Percentiles rank a stretch among this genome's conserved stretches.
Evolutionary conservation across 2,797 vertebrate species (phyloP).

Genomic region (Salarias fasciatus): DNA sequence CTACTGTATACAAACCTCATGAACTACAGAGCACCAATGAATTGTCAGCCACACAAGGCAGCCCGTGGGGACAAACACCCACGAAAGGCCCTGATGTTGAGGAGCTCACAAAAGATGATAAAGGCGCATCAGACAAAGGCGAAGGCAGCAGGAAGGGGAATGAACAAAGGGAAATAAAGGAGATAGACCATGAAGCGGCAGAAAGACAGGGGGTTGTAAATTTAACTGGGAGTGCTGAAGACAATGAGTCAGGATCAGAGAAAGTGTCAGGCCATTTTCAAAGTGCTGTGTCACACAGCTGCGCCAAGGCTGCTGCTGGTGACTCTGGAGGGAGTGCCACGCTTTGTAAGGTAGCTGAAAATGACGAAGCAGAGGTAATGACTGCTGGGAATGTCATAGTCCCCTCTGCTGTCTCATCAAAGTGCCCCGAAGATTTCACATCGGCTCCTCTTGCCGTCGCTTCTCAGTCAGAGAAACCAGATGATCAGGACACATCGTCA

Average conservation of each 20-base stretch:
- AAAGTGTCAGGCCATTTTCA: slow-evolving; percentile 21
- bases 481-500: no score
- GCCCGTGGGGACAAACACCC: slow-evolving; percentile 41
- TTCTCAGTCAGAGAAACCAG: slow-evolving; percentile 28
- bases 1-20: slow-evolving; percentile 35
- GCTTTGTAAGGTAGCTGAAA: slow-evolving; percentile 25
- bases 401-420: slow-evolving; percentile 20
- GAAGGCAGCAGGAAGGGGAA: slow-evolving; percentile 48
- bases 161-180: slow-evolving; percentile 38
- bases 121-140: slow-evolving; percentile 49
- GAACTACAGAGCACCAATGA: slow-evolving; percentile 50
- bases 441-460: neutral
- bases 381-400: slow-evolving; percentile 1
- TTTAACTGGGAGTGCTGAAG: slow-evolving; percentile 29
- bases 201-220: slow-evolving; percentile 44
- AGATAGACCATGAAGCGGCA: slow-evolving; percentile 36
- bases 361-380: slow-evolving; percentile 12
- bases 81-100: slow-evolving; percentile 60
- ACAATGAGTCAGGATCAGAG: slow-evolving; percentile 27
- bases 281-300: slow-evolving; percentile 10
- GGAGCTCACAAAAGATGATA: no score
- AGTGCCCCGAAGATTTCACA: slow-evolving; percentile 9
- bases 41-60: slow-evolving; percentile 50
- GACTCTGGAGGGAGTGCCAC: slow-evolving; percentile 3
- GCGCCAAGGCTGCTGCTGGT: slow-evolving; percentile 15